Evolutionary conservation across 2,888 invertebrate genomes (phyloP).

Genomic region (Drosophila subquinaria): DNA sequence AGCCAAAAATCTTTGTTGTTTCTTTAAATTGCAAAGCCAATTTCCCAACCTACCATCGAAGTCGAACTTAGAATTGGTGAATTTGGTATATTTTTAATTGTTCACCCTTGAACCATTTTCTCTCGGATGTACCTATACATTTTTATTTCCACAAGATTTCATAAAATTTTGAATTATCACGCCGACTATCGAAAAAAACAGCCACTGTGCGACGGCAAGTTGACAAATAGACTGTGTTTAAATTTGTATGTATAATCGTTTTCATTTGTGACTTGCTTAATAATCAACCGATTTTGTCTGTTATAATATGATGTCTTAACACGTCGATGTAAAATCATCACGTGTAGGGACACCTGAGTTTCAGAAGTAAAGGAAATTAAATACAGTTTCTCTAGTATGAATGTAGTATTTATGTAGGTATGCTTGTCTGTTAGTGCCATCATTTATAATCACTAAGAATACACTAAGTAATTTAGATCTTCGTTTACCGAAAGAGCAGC

Average conservation of each 20-base stretch:
- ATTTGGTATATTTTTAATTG: too few relatives aligned
- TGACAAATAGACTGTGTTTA: not conserved
- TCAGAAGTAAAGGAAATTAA: constrained; percentile 26
- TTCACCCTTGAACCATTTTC: too few relatives aligned
- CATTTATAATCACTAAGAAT: constrained; percentile 41
- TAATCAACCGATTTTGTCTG: constrained; percentile 18
- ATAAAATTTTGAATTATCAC: not conserved
- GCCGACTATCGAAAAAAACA: not conserved
- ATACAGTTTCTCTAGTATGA: constrained; percentile 44
- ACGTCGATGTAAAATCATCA: constrained; percentile 21
- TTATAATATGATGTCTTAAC: constrained; percentile 24
- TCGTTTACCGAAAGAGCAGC: constrained; percentile 95
- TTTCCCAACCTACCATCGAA: too few relatives aligned
- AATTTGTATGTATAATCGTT: not conserved
- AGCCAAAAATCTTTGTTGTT: too few relatives aligned
- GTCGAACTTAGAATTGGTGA: too few relatives aligned
- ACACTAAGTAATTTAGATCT: constrained; percentile 48
- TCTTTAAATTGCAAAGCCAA: too few relatives aligned
- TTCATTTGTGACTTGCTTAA: constrained; percentile 39
- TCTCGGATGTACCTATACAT: too few relatives aligned
- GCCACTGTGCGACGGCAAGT: not conserved
- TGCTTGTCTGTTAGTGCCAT: constrained; percentile 55
- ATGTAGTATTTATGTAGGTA: constrained; percentile 43
- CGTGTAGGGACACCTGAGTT: constrained; percentile 23
- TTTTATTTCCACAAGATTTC: too few relatives aligned